These are phyloP conservation scores for Lissonota sp. DNA, from an alignment of 2,888 invertebrate species.

Conservation along the genomic window DNA sequence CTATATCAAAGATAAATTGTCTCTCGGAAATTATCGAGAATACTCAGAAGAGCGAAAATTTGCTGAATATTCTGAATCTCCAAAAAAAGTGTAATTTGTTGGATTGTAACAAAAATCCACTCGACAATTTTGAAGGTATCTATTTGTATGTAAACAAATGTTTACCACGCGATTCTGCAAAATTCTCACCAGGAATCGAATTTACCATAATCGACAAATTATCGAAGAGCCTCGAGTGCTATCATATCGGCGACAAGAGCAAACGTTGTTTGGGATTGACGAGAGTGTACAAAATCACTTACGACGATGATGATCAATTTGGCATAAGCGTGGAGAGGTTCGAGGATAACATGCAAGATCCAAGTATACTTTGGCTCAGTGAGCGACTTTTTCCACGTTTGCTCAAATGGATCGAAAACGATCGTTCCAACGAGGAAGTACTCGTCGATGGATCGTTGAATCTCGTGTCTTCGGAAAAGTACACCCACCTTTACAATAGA, in stretches of 20 bases:
- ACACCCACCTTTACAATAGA: conserved; percentile 89
- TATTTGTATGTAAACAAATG: conserved; percentile 83
- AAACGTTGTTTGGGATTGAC: conserved; percentile 83
- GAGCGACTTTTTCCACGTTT: conserved; percentile 86
- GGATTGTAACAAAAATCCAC: conserved; percentile 54
- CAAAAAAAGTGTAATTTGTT: conserved; percentile 40
- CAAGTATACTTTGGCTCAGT: conserved; percentile 85
- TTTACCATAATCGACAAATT: conserved; percentile 81
- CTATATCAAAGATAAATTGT: conserved; percentile 65
- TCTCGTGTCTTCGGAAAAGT: conserved; percentile 88
- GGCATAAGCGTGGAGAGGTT: conserved; percentile 46
- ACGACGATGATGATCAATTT: conserved; percentile 64
- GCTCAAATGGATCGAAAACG: conserved; percentile 87
- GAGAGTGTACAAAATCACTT: conserved; percentile 72
- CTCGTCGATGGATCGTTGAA: conserved; percentile 85
- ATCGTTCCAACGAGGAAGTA: conserved; percentile 71
- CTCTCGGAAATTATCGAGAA: conserved; percentile 72
- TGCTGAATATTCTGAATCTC: conserved; percentile 73
- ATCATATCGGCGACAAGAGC: conserved; percentile 83
- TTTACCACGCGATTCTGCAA: conserved; percentile 80
- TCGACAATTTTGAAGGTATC: conserved; percentile 72
- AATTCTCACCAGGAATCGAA: conserved; percentile 83
- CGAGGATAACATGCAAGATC: conserved; percentile 61
- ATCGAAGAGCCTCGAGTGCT: conserved; percentile 83
- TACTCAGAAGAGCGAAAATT: background rate